Base-by-base conservation (phyloP, 2,888 invertebrate genomes). In the Ochropleura plecta region DNA sequence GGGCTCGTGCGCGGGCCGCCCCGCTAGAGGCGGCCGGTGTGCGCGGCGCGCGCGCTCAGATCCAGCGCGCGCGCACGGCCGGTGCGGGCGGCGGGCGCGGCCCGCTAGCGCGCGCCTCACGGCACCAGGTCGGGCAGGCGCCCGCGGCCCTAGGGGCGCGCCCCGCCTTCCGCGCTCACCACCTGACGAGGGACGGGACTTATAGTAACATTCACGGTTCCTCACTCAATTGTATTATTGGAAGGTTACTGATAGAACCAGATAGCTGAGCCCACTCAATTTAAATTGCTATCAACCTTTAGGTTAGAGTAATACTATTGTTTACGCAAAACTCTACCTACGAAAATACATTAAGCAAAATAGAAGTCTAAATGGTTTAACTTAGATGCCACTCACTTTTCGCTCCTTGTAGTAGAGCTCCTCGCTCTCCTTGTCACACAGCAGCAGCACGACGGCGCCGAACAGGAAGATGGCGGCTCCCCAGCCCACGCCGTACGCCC, bases 401-500 rank as follows among this genome's bases (percentile, higher is more conserved):
- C 99, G 98, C 96, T 99, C 99, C 97, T 99, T 99, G 97, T 99
- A 99, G 96, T 99, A 99, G 92, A 99, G 98, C 96, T 99, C 99
- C 96, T 99, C 99, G 90, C 99, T 99, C 96, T 99, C 99, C 96
- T 99, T 99, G 97, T 99, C 99, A 95, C 99, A 99, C 87, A 99
- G 97, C 90, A 99, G 97, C 86, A 99, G 97, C 79, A 99, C 98
- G 7, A 99, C 98, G 73, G 99, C 99, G 64, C 99, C 99, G 94
- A 99, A 98, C 68, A 99, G 97, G 96, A 99, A 99, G 92, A 99
- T 99, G 90, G 99, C 99, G 62, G 99, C 98, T 84, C 99, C 99
- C 99, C 99, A 99, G 20, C 99, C 99, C 46, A 99, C 98, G 67
- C 99, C 99, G 94, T 99, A 99, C 64, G 99, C 99, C 99, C 99